These are phyloP conservation scores for Acrocephalus scirpaceus DNA, from an alignment of 2,797 vertebrate genomes.

Conservation along the genomic window DNA sequence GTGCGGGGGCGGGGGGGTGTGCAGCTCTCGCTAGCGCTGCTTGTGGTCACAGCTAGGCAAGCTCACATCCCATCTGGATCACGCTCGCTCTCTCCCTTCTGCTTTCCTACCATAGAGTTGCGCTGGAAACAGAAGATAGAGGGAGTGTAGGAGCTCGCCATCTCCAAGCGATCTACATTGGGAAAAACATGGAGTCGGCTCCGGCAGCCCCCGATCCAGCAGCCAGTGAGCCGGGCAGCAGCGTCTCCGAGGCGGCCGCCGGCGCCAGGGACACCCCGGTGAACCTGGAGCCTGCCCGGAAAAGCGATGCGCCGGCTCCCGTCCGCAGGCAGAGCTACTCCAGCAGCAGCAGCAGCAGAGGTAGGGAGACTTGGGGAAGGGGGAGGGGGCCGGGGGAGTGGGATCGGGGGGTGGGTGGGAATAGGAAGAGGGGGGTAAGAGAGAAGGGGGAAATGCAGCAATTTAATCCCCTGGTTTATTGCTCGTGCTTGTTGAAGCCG, in stretches of 20 bases:
- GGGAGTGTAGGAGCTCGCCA: conserved; percentile 85
- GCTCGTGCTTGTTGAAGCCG: background rate
- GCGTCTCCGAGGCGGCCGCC: conserved; percentile 91
- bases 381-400: conserved; percentile 34
- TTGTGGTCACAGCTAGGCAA: conserved; percentile 90
- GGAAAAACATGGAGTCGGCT: conserved; percentile 95
- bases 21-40: conserved; percentile 91
- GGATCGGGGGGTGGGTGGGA: conserved; percentile 25
- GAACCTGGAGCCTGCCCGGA: conserved; percentile 92
- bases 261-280: conserved; percentile 91
- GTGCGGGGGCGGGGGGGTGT: conserved; percentile 20
- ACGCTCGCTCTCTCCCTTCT: conserved; percentile 60
- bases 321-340: conserved; percentile 92
- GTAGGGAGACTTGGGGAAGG: conserved; percentile 71
- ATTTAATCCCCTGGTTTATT: background rate
- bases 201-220: conserved; percentile 95
- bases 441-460: conserved; percentile 37
- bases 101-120: conserved; percentile 83
- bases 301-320: conserved; percentile 89
- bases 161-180: conserved; percentile 83
- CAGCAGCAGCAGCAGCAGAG: conserved; percentile 89
- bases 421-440: conserved; percentile 12
- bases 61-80: conserved; percentile 86
- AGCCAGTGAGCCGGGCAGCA: conserved; percentile 92
- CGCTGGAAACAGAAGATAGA: conserved; percentile 91